Evolutionary conservation across 1,140 invertebrate species (phyloP), one percentile per base, ranked within the genome.

Genomic region (Cataglyphis hispanica): DNA sequence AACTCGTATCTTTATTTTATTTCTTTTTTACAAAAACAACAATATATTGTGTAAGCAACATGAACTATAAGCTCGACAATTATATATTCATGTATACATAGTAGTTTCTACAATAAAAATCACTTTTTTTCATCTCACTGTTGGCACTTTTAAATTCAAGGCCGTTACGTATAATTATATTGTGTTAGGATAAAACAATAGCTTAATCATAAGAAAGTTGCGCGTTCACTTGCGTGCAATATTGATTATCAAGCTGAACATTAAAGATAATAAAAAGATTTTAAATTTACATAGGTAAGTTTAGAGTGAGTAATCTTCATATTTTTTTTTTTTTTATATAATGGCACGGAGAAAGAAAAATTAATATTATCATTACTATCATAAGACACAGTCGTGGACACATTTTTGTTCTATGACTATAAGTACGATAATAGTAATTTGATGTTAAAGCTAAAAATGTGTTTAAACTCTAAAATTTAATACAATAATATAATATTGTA

Each of bases 11-110:
- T 80, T 80, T 56, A 80, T 80, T 78, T 69, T 19, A 22, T 40
- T 76, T 31, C 25, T 43, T 67, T 78, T 67, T 2, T 58, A 80
- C 63, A 80, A 80, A 80, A 78, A 53, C 63, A 77, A 77, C 40
- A 61, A 25, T 31, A 19, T 7, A 34, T 56, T 69, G 34, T 56
- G 0, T 56, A 80, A 69, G 10, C 22, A 37, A 37, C 27, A 53
- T 67, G 3, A 53, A 67, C 10, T 19, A 8, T 16, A 53, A 56
- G 37, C 50, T 34, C 7, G 16, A 50, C 19, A 70, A n/a, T 16
- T 27, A 31, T 37, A 31, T 11, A 64, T 31, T 50, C 53, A 1
- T 25, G 4, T 67, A 37, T 64, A 64, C 22, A 66, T 11, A 25
- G 3, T 11, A 25, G 8, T 46, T 16, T 69, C 27, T 46, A 25